Evolutionary conservation across 2,888 invertebrate genomes (phyloP).

Genomic region (Papilio demoleus): DNA sequence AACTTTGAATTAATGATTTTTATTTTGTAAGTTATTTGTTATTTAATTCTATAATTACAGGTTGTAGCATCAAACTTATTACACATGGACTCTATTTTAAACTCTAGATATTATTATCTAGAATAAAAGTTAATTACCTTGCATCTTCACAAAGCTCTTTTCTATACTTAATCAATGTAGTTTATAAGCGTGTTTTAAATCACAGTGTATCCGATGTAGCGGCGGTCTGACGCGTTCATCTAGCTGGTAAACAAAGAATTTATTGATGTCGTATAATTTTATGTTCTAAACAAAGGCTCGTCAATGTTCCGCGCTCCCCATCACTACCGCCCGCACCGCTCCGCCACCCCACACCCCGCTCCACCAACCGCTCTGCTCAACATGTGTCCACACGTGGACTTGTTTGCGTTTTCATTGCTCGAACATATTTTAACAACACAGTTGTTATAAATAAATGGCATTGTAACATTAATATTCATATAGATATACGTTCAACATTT

Average conservation of each 20-base stretch:
- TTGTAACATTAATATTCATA: slow-evolving; percentile 4
- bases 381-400: slow-evolving; percentile 74
- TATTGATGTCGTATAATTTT: slow-evolving; percentile 82
- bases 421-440: slow-evolving; percentile 55
- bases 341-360: slow-evolving; percentile 59
- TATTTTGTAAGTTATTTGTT: too few relatives aligned
- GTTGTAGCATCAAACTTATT: too few relatives aligned
- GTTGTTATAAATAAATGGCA: slow-evolving; percentile 47
- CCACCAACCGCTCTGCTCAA: slow-evolving; percentile 66
- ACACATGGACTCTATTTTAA: too few relatives aligned
- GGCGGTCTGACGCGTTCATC: slow-evolving; percentile 70
- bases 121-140: not conserved
- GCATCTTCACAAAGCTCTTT: not conserved
- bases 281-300: slow-evolving; percentile 81
- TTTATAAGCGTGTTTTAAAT: slow-evolving; percentile 49
- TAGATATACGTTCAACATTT: not conserved
- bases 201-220: slow-evolving; percentile 55
- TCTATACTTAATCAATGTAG: slow-evolving; percentile 18
- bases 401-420: slow-evolving; percentile 76
- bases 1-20: too few relatives aligned
- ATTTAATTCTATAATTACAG: too few relatives aligned
- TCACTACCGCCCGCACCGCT: slow-evolving; percentile 44
- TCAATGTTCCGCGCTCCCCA: slow-evolving; percentile 53
- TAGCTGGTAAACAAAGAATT: slow-evolving; percentile 80
- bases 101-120: too few relatives aligned